Evolutionary conservation across 2,113 vertebrate genomes (phyloP).

Genomic region (Dolichotis patagonum): DNA sequence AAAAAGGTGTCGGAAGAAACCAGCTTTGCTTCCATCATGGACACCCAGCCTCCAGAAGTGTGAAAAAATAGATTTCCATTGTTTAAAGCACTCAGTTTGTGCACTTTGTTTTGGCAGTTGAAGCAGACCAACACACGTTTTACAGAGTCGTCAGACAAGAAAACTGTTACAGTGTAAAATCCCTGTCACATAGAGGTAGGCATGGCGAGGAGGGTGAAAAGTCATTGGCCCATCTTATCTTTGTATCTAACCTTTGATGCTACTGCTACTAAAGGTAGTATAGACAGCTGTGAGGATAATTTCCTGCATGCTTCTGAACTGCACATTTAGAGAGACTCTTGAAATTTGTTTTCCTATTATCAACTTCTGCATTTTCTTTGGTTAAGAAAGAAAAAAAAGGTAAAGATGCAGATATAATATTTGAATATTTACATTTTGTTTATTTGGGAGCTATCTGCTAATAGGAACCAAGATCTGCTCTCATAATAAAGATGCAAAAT

Average conservation of each 20-base stretch:
- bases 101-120: not conserved
- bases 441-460: not conserved
- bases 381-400: not conserved
- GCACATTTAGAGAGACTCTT: not conserved
- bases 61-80: not conserved
- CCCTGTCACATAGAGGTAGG: not conserved
- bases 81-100: not conserved
- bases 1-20: not conserved
- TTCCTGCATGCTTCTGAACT: not conserved
- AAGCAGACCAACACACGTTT: not conserved
- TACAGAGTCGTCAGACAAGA: not conserved
- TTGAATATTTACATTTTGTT: not conserved
- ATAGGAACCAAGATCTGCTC: not conserved
- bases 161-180: not conserved
- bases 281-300: not conserved
- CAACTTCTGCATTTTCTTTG: not conserved
- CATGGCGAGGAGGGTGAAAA: not conserved
- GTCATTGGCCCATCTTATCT: not conserved
- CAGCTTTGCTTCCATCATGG: not conserved
- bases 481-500: not conserved
- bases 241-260: not conserved
- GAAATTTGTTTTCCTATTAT: not conserved
- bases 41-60: not conserved
- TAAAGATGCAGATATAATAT: not conserved
- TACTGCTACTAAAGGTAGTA: accelerated